Conservation (phyloP, 2,797 vertebrate species). For the Peromyscus attwateri region DNA sequence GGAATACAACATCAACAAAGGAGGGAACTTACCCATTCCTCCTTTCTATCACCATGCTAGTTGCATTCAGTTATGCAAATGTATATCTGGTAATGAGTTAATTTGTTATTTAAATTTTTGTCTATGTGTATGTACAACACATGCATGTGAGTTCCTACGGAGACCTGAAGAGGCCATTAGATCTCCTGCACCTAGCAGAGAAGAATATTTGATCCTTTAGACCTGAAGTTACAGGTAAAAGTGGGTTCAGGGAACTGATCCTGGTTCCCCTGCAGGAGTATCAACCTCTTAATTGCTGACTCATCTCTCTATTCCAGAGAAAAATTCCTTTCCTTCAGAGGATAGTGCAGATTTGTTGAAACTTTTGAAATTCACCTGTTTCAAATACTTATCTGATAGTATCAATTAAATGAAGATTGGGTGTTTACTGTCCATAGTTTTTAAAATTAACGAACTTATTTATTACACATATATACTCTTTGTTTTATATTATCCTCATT, state of each 20-base stretch:
- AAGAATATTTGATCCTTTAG: neutral
- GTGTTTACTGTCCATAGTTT: neutral
- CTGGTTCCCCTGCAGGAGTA: too few species aligned
- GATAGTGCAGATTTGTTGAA: neutral
- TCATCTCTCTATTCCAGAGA: neutral
- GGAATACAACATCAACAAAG: neutral
- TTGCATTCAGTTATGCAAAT: neutral
- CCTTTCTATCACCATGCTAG: neutral
- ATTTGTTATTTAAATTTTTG: neutral
- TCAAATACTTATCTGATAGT: neutral
- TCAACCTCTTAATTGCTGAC: neutral
- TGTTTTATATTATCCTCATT: neutral
- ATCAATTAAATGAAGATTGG: neutral
- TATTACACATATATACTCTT: neutral
- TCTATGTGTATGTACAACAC: neutral
- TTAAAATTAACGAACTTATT: neutral
- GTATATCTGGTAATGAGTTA: neutral
- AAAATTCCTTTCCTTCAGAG: neutral
- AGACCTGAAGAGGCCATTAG: neutral
- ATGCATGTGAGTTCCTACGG: fast-evolving
- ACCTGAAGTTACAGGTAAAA: neutral
- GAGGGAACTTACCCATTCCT: fast-evolving
- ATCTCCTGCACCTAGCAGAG: neutral
- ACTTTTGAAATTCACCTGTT: neutral
- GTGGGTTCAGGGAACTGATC: neutral